A percentile compares a stretch with the other conserved stretches of the same genome.
Evolutionary conservation across 2,888 invertebrate species (phyloP).

Genomic region (Lycophotia porphyrea): DNA sequence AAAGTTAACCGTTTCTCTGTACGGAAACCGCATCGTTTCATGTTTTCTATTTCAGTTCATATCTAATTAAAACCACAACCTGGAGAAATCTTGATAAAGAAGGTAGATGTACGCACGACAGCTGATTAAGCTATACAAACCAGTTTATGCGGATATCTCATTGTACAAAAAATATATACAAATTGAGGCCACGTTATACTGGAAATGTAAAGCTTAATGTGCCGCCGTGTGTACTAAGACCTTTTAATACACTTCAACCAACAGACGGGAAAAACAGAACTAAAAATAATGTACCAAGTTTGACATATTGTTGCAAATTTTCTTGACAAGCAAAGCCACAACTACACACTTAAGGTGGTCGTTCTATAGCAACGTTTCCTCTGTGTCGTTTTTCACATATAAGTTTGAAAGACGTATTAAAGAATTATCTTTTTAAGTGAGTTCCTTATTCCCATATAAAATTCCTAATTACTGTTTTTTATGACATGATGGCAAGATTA

Average conservation of each 20-base stretch:
- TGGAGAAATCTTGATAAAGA: constrained; percentile 8
- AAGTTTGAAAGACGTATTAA: neutral
- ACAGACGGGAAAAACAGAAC: neutral
- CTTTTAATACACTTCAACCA: neutral
- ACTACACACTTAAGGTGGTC: neutral
- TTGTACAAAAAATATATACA: no score
- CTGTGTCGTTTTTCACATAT: neutral
- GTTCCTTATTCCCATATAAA: constrained; percentile 17
- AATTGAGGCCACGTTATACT: no score
- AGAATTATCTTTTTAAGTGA: neutral
- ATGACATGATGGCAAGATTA: constrained; percentile 68
- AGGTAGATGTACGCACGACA: no score
- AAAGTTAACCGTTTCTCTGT: constrained; percentile 30
- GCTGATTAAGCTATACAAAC: no score
- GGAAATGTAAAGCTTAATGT: no score
- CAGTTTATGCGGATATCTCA: no score
- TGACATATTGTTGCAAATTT: neutral
- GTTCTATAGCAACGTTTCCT: neutral
- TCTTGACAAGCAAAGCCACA: neutral
- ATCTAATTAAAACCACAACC: constrained; percentile 38
- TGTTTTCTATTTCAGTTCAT: constrained; percentile 41
- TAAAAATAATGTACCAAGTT: neutral
- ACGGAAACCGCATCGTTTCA: constrained; percentile 33
- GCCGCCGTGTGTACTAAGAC: no score
- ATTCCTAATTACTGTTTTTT: constrained; percentile 64